Evolutionary conservation across 2,797 vertebrate genomes (phyloP), one percentile per base, ranked within the genome.

Genomic region (Chrysolophus pictus): DNA sequence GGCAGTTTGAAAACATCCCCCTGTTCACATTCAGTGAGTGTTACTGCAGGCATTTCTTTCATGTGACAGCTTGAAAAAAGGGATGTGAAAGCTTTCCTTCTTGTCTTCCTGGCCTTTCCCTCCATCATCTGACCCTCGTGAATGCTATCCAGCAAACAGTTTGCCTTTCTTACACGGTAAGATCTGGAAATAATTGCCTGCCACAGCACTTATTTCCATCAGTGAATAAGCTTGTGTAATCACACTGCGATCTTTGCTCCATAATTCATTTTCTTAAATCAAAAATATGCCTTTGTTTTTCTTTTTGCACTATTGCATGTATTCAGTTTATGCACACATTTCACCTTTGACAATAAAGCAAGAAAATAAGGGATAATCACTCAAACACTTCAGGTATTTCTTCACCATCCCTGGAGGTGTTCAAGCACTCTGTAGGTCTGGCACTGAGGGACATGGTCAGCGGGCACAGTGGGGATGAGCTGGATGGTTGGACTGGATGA

Each of bases 151-250:
- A 80, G 80, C 91, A 97, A 96, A 94, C 62, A 94, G 79, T 90
- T 96, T 95, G 78, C 83, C 86, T 80, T 96, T 94, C 90, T 91
- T 94, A 84, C 44, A 24, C 67, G 65, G 75, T 63, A 94, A 95
- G 94, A 96, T 95, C 94, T 96, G 96, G 96, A 95, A 97, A 95
- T 94, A 96, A 95, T 93, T 91, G 95, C 55, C 81, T 95, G 42
- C 29, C 65, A 51, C 60, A 81, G 91, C 87, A 73, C 84, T 95
- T 93, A 69, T 74, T 96, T 95, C 91, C 92, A 76, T 47, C 84
- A 94, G 72, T 85, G 93, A 92, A 82, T 84, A 88, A 95, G 58
- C 88, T 89, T 81, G 93, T 93, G 86, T 95, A 89, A 94, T 94
- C 65, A 31, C 1, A 0, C 58, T 79, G 49, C 81, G 87, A 86